These are phyloP conservation scores for Mobula hypostoma DNA, from an alignment of 2,113 vertebrate genomes.

Conservation along the genomic window DNA sequence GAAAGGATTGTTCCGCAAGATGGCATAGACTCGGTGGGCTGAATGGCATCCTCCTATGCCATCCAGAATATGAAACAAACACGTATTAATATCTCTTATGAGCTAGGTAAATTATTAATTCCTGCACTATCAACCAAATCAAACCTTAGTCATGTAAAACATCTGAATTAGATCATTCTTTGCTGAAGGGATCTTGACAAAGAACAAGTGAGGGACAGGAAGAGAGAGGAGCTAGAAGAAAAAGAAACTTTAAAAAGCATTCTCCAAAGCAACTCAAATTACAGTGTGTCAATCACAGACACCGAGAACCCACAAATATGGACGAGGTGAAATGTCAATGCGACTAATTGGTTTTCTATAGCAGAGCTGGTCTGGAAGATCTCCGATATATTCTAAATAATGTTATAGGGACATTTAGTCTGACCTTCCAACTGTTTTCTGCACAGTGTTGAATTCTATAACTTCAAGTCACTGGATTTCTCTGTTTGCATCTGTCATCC, in stretches of 20 bases:
- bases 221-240: background rate
- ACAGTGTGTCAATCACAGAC: background rate
- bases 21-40: no score
- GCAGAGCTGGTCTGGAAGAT: background rate
- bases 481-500: no score
- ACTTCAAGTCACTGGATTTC: no score
- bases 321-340: background rate
- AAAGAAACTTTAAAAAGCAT: background rate
- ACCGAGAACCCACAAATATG: background rate
- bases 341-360: background rate
- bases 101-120: no score
- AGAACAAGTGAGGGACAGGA: background rate
- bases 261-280: background rate
- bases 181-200: background rate
- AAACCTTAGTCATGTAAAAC: background rate
- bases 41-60: no score
- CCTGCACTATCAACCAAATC: background rate
- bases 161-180: background rate
- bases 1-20: no score
- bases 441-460: no score
- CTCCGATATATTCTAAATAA: no score
- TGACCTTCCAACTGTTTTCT: no score
- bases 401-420: background rate
- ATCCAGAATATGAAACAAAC: no score
- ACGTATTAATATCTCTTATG: no score